These are phyloP conservation scores for Odontocerum albicorne DNA, from an alignment of 2,888 invertebrate species.

Conservation along the genomic window DNA sequence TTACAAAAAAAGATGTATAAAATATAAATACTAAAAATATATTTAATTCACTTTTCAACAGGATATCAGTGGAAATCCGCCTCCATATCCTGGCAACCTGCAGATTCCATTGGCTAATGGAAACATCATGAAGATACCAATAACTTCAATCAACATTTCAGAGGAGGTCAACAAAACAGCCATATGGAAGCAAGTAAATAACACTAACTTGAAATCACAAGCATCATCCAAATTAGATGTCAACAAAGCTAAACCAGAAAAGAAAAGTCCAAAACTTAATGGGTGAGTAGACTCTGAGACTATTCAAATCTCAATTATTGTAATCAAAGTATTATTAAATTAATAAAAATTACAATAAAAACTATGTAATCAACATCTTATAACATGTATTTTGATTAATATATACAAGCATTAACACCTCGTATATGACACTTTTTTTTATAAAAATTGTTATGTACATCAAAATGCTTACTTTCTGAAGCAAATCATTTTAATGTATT, in stretches of 20 bases:
- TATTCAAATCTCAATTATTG: background rate
- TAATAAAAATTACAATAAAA: no score
- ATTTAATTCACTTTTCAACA: background rate
- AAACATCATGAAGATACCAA: slow-evolving; percentile 86
- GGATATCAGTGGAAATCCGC: slow-evolving; percentile 43
- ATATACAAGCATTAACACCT: no score
- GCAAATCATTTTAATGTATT: no score
- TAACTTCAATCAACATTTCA: slow-evolving; percentile 84
- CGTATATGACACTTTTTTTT: no score
- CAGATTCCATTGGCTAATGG: slow-evolving; percentile 88
- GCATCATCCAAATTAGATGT: slow-evolving; percentile 41
- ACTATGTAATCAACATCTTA: no score
- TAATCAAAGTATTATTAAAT: background rate
- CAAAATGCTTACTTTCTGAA: no score
- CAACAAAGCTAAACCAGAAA: slow-evolving; percentile 49
- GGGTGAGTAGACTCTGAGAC: slow-evolving; percentile 30
- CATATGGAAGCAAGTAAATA: slow-evolving; percentile 91
- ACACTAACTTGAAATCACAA: slow-evolving; percentile 53
- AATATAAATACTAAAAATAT: no score
- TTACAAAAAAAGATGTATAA: no score
- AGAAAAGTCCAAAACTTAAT: slow-evolving; percentile 44
- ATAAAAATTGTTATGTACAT: no score
- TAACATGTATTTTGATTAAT: no score
- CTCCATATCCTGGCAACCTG: slow-evolving; percentile 64
- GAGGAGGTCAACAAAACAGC: slow-evolving; percentile 93